Base-by-base conservation (phyloP, 2,888 invertebrate genomes). In the Macropis europaea region DNA sequence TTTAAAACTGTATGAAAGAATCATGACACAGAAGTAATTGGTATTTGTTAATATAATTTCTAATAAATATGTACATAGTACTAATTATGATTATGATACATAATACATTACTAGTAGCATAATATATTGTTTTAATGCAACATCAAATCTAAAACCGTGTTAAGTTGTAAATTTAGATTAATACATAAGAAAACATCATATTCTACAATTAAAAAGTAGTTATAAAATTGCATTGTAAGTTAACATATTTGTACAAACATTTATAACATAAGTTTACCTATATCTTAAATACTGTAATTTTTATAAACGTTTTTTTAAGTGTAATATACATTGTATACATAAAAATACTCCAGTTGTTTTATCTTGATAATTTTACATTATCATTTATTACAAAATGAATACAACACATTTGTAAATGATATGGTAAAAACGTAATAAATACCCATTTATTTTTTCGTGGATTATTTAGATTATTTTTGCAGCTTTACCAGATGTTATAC, bases 401-500 rank as follows among this genome's bases (percentile, higher is more conserved):
- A 30, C 11, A 9, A 5, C 9, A 28, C n/a, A 4, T 32, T 34
- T 50, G 6, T 13, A 17, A 36, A 26, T 42, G 28, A 43, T 2
- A 32, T 24, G 9, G 11, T 6, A 48, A 28, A 34, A 36, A 36
- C 26, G 9, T 17, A 9, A 6, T 28, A 19, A 3, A 5, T 13
- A 13, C 11, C 34, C 26, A 36, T 11, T 30, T 57, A 36, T 11
- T 66, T 43, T 57, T 17, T 42, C 32, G 13, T 48, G 13, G 43
- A 45, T 45, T 52, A 42, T 60, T 42, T 43, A 59, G 42, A 75
- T 70, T 59, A 43, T 48, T 54, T 66, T 87, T 84, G 7, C 85
- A 90, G 92, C 91, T 78, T 91, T 94, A 19, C 92, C 93, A 6
- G 95, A 97, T 90, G 96, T 96, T 0, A 91, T 98, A 17, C 95